Percentiles rank a stretch among this genome's conserved stretches.
Evolutionary conservation across 64 coral and sea anemone genomes (phyloP).

Genomic region (Montipora capricornis): DNA sequence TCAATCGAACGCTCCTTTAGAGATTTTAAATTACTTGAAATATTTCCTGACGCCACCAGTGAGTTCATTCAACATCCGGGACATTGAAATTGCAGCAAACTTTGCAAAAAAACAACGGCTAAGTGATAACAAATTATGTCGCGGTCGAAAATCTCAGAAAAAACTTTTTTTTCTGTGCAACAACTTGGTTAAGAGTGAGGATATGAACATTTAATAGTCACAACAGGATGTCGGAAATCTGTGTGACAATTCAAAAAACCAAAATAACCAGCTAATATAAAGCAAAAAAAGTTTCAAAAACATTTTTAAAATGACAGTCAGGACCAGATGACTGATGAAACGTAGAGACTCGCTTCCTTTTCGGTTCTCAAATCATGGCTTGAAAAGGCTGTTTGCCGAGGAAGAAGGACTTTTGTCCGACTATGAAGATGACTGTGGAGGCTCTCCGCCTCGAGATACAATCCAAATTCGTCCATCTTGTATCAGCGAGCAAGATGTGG

Average conservation of each 20-base stretch:
- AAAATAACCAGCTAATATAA: neutral
- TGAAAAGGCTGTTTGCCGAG: neutral
- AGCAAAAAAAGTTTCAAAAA: neutral
- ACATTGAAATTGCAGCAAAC: too few species aligned
- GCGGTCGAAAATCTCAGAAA: too few species aligned
- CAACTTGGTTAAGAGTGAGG: too few species aligned
- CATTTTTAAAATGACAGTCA: neutral
- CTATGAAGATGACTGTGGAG: neutral
- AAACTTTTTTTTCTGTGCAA: too few species aligned
- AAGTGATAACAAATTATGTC: neutral
- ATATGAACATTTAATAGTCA: too few species aligned
- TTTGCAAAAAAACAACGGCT: neutral
- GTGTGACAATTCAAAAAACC: neutral
- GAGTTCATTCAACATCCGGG: too few species aligned
- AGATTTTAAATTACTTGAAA: too few species aligned
- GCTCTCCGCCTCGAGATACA: neutral
- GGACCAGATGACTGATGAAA: conserved; percentile 7
- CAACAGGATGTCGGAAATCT: neutral
- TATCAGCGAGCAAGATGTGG: neutral
- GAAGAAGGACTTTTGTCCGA: neutral
- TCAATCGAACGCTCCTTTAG: too few species aligned
- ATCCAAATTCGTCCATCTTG: neutral
- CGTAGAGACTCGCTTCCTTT: conserved; percentile 34
- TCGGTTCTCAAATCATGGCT: neutral
- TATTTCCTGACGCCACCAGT: too few species aligned